phyloP scores from a whole-genome alignment of 2,888 invertebrate genomes.

The Exephanes ischioxanthus region DNA sequence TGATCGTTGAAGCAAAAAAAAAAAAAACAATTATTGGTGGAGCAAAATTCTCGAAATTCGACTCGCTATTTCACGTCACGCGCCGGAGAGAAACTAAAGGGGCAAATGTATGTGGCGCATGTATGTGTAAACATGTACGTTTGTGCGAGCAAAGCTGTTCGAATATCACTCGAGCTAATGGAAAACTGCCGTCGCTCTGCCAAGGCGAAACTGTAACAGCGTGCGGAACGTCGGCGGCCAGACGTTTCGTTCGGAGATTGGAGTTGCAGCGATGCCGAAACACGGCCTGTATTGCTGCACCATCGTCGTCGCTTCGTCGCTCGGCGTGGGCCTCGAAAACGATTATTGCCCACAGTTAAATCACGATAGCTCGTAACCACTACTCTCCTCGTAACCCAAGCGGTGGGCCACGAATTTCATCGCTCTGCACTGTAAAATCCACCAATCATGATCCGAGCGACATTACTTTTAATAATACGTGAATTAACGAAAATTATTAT shows the following conservation, averaged over 20 bases:
- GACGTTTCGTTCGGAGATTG: constrained; percentile 40
- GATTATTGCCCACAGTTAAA: constrained; percentile 45
- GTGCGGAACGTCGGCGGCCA: constrained; percentile 18
- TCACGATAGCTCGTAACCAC: constrained; percentile 43
- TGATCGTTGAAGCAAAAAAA: constrained; percentile 10
- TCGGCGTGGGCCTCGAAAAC: constrained; percentile 29
- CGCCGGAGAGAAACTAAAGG: background rate
- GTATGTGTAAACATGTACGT: background rate
- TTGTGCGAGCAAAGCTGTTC: constrained; percentile 15
- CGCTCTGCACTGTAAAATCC: background rate
- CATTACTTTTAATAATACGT: background rate
- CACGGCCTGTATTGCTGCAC: constrained; percentile 11
- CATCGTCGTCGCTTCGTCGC: constrained; percentile 14
- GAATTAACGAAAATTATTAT: background rate
- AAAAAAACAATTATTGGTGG: background rate
- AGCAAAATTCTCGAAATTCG: constrained; percentile 1
- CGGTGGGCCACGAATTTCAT: constrained; percentile 14
- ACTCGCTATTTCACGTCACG: background rate
- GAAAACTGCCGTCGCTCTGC: constrained; percentile 41
- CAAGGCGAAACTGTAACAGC: constrained; percentile 46
- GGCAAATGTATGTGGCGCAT: background rate
- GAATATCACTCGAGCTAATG: constrained; percentile 47
- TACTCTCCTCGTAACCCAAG: constrained; percentile 14
- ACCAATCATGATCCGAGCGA: background rate
- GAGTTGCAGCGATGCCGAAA: constrained; percentile 15